Conservation (phyloP, 2,797 vertebrate genomes). For the Sebastes variabilis region DNA sequence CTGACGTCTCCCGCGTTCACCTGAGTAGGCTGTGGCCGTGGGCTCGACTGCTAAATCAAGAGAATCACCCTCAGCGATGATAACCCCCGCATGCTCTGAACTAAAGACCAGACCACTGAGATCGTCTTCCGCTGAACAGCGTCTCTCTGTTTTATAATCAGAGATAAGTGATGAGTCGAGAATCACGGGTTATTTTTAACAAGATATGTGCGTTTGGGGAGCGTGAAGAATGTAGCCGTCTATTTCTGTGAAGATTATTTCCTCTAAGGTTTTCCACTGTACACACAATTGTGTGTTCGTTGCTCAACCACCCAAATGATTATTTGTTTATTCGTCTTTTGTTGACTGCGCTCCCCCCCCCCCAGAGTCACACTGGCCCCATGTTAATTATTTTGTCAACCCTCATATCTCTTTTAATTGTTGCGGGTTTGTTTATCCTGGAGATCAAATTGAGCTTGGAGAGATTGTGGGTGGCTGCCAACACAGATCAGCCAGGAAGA, state of each 20-base stretch:
- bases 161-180: slow-evolving; percentile 26
- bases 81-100: slow-evolving; percentile 26
- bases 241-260: slow-evolving; percentile 43
- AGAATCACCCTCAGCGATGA: slow-evolving; percentile 17
- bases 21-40: slow-evolving; percentile 39
- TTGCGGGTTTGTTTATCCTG: slow-evolving; percentile 75
- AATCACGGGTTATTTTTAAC: slow-evolving; percentile 38
- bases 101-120: slow-evolving; percentile 37
- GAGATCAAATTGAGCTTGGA: slow-evolving; percentile 75
- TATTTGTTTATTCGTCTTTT: slow-evolving; percentile 73
- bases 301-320: slow-evolving; percentile 72
- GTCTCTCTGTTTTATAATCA: slow-evolving; percentile 34
- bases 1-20: slow-evolving; percentile 30
- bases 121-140: slow-evolving; percentile 3
- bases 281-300: slow-evolving; percentile 58
- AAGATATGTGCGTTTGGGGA: slow-evolving; percentile 14
- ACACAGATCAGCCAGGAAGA: slow-evolving; percentile 61
- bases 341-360: slow-evolving; percentile 53
- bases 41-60: slow-evolving; percentile 41
- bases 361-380: slow-evolving; percentile 61
- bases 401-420: slow-evolving; percentile 80
- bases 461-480: slow-evolving; percentile 70
- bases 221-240: background rate
- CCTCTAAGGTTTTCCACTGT: slow-evolving; percentile 36
- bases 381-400: slow-evolving; percentile 81